These are phyloP conservation scores for Clostera curtula DNA, from an alignment of 2,888 invertebrate species.

Conservation along the genomic window DNA sequence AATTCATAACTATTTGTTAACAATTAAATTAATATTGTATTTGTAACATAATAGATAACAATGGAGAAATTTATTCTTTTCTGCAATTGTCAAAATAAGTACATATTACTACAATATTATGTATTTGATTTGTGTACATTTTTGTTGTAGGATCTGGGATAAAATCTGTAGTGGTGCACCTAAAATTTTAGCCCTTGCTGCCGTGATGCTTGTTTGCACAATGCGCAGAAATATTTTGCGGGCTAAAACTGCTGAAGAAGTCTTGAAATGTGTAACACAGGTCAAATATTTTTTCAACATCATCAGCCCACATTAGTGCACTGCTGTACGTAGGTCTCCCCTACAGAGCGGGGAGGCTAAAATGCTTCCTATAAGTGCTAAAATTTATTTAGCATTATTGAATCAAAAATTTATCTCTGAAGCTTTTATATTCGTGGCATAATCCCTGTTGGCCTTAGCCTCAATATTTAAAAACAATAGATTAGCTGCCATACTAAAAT, in stretches of 20 bases:
- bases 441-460: too few relatives aligned
- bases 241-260: constrained; percentile 74
- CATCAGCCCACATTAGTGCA: too few relatives aligned
- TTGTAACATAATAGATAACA: neutral
- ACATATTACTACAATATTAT: neutral
- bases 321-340: too few relatives aligned
- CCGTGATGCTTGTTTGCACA: constrained; percentile 82
- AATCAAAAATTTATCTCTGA: too few relatives aligned
- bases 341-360: too few relatives aligned
- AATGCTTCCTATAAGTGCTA: too few relatives aligned
- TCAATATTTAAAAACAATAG: neutral
- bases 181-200: constrained; percentile 86
- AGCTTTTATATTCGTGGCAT: too few relatives aligned
- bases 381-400: too few relatives aligned
- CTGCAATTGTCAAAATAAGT: too few relatives aligned
- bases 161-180: constrained; percentile 90
- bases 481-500: constrained; percentile 5
- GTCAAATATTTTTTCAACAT: too few relatives aligned
- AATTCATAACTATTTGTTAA: neutral
- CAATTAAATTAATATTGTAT: neutral
- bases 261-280: constrained; percentile 80
- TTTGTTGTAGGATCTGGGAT: constrained; percentile 90
- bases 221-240: constrained; percentile 79
- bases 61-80: neutral
- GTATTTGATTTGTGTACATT: neutral